Evolutionary conservation across 1,140 invertebrate species (phyloP).

Genomic region (Triops longicaudatus): DNA sequence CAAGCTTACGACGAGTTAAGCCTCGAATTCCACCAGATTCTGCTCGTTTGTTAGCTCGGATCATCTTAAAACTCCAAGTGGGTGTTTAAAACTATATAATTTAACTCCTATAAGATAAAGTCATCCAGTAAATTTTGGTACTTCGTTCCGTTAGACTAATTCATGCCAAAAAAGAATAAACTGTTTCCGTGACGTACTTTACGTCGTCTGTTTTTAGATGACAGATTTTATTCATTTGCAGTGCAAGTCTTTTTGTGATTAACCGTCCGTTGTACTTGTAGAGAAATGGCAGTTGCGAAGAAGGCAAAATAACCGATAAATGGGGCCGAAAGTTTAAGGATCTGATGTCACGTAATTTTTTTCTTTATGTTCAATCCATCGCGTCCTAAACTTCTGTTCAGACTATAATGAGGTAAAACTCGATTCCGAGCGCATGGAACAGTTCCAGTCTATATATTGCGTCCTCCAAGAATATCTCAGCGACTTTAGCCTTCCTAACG

Average conservation of each 20-base stretch:
- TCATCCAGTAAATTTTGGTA: constrained; percentile 6
- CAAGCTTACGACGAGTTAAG: constrained; percentile 53
- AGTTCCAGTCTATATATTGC: constrained; percentile 56
- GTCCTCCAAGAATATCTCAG: constrained; percentile 59
- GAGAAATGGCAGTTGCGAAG: constrained; percentile 53
- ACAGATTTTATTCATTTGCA: too few species aligned
- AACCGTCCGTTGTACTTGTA: constrained; percentile 35
- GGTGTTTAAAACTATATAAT: background rate
- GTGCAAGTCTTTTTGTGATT: too few species aligned
- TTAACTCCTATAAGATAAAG: background rate
- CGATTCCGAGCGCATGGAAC: constrained; percentile 60
- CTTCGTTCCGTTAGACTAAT: too few species aligned
- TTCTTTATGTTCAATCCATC: constrained; percentile 17
- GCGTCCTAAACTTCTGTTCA: constrained; percentile 40
- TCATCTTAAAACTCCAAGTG: constrained; percentile 56
- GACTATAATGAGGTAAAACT: constrained; percentile 68
- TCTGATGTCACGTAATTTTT: constrained; percentile 70
- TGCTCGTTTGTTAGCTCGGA: constrained; percentile 58
- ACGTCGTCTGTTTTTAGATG: too few species aligned
- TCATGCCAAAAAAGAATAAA: too few species aligned
- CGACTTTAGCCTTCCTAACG: constrained; percentile 56
- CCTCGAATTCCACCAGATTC: constrained; percentile 61
- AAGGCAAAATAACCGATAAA: constrained; percentile 55
- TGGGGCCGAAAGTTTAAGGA: constrained; percentile 67
- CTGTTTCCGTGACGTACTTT: too few species aligned